Evolutionary conservation across 1,140 invertebrate genomes (phyloP).

Genomic region (Procambarus virginalis): DNA sequence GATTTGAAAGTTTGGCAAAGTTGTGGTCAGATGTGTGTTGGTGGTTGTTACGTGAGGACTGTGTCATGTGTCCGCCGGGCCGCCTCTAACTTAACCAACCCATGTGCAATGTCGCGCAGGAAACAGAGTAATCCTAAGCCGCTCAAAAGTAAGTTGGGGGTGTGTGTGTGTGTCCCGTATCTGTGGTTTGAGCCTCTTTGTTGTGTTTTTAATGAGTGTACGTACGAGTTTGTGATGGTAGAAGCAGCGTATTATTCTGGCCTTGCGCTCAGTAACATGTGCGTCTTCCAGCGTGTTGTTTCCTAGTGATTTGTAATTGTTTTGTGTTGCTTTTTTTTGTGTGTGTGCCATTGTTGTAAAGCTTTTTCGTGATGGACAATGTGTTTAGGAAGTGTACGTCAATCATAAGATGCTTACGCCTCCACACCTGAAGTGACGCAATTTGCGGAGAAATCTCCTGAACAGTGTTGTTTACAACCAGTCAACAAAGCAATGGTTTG

Average conservation of each 20-base stretch:
- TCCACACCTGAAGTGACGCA: no score
- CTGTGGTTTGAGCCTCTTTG: neutral
- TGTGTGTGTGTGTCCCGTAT: neutral
- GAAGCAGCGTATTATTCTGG: neutral
- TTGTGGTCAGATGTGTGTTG: slow-evolving; percentile 62
- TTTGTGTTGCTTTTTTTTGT: neutral
- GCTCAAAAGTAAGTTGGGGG: slow-evolving; percentile 78
- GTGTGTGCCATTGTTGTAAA: neutral
- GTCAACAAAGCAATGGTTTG: no score
- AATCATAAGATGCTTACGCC: no score
- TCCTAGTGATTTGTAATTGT: no score
- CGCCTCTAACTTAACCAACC: slow-evolving; percentile 30
- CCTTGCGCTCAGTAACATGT: neutral
- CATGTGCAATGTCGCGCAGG: slow-evolving; percentile 78
- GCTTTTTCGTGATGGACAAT: neutral
- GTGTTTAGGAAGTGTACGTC: no score
- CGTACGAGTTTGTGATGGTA: neutral
- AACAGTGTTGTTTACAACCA: no score
- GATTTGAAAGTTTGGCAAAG: slow-evolving; percentile 57
- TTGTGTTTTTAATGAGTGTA: neutral
- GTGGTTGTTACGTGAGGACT: slow-evolving; percentile 48
- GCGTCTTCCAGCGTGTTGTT: no score
- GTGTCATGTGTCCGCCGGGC: slow-evolving; percentile 54
- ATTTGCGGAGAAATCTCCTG: no score
- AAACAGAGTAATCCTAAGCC: slow-evolving; percentile 82